These are phyloP conservation scores for Drosophila simulans DNA, from an alignment of 1,140 invertebrate species.

Conservation along the genomic window DNA sequence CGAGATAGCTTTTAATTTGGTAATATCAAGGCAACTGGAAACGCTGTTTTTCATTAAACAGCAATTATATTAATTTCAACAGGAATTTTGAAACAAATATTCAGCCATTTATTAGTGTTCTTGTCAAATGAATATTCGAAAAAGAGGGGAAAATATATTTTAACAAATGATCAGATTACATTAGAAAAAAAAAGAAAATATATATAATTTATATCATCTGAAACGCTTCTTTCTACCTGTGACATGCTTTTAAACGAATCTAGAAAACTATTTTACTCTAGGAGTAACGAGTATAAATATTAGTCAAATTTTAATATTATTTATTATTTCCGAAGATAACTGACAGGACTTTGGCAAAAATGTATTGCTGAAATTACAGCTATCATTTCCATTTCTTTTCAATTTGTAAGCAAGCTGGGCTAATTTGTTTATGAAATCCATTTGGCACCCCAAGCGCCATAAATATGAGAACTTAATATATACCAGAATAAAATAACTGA, in stretches of 20 bases:
- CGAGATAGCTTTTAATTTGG: neutral
- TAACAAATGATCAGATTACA: no score
- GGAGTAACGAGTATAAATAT: no score
- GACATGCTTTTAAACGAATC: no score
- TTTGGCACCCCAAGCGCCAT: slow-evolving; percentile 36
- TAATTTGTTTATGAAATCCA: slow-evolving; percentile 35
- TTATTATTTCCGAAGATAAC: neutral
- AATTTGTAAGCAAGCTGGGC: slow-evolving; percentile 5
- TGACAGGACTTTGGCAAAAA: neutral
- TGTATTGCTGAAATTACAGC: neutral
- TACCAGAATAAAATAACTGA: slow-evolving; percentile 18
- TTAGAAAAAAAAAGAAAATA: no score
- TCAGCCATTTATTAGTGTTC: no score
- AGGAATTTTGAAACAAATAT: no score
- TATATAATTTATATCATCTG: no score
- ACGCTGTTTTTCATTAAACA: no score
- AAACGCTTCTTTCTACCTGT: no score
- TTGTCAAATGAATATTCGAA: neutral
- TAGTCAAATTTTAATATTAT: neutral
- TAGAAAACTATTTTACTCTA: no score
- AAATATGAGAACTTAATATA: slow-evolving; percentile 14
- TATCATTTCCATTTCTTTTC: neutral
- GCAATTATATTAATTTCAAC: no score
- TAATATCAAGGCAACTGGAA: neutral
- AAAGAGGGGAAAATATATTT: no score